Percentiles rank a stretch among this genome's conserved stretches.
phyloP scores from a whole-genome alignment of 2,888 invertebrate genomes.

The Carpatolechia fugitivella region DNA sequence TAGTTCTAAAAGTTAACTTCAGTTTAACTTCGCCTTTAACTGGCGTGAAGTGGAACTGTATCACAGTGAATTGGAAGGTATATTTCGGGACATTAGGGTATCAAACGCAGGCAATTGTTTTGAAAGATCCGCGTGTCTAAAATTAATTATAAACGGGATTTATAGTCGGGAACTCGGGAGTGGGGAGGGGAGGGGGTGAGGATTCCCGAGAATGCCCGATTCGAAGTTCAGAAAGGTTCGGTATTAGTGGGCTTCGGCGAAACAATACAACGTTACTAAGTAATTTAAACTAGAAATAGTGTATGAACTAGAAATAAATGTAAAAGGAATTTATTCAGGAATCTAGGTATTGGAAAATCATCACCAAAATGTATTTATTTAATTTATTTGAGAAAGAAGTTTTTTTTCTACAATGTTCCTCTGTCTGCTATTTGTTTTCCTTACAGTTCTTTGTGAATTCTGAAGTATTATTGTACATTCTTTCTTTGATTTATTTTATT shows the following conservation, averaged over 20 bases:
- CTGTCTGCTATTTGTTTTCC: no score
- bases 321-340: no score
- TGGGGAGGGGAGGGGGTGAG: neutral
- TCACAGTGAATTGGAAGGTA: constrained; percentile 26
- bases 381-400: no score
- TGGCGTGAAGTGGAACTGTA: constrained; percentile 30
- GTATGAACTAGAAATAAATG: no score
- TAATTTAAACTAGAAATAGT: neutral
- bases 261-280: neutral
- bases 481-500: no score
- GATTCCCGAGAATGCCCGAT: neutral
- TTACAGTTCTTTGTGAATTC: no score
- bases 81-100: constrained; percentile 45
- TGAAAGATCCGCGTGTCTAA: constrained; percentile 36
- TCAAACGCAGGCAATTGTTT: constrained; percentile 42
- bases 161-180: neutral
- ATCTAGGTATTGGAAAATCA: no score
- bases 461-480: no score
- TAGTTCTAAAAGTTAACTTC: constrained; percentile 43
- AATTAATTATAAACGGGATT: constrained; percentile 21
- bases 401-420: no score
- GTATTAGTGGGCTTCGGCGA: neutral
- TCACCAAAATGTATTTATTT: no score
- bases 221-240: neutral
- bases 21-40: constrained; percentile 19